Percentiles rank a stretch among this genome's conserved stretches.
Evolutionary conservation across 2,888 invertebrate genomes (phyloP).

Genomic region (Eupithecia abbreviata): DNA sequence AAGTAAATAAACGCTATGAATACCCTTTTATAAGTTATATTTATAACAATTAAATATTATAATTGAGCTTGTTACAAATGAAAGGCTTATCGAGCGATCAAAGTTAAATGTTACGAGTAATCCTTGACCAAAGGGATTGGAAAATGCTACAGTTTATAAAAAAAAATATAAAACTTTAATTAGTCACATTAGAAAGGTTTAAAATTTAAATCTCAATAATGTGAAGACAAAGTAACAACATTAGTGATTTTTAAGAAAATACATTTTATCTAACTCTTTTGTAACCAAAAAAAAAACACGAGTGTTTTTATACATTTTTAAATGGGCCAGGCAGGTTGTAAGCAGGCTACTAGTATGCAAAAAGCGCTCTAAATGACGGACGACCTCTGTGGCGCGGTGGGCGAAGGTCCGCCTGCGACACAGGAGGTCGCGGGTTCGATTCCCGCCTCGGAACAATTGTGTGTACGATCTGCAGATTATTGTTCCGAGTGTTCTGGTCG

Average conservation of each 20-base stretch:
- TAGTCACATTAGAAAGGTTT: not conserved
- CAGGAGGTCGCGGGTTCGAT: too few species aligned
- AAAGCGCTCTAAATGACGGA: too few species aligned
- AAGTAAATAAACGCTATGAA: not conserved
- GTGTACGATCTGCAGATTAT: too few species aligned
- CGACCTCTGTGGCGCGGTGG: too few species aligned
- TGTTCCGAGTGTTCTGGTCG: too few species aligned
- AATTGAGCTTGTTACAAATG: slow-evolving; percentile 31
- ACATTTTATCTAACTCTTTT: too few species aligned
- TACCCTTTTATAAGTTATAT: not conserved
- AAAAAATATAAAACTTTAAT: not conserved
- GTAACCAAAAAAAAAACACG: too few species aligned
- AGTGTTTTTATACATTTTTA: not conserved
- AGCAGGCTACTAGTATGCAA: too few species aligned
- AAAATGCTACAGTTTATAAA: slow-evolving; percentile 24
- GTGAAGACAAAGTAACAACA: not conserved
- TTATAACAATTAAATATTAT: not conserved
- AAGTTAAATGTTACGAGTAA: slow-evolving; percentile 50
- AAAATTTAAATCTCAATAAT: not conserved
- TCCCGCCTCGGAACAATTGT: too few species aligned
- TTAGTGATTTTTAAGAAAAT: not conserved
- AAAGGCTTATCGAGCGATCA: slow-evolving; percentile 40
- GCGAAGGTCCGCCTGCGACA: too few species aligned
- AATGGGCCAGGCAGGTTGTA: not conserved
- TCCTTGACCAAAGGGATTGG: slow-evolving; percentile 49